These are phyloP conservation scores for Euleptes europaea DNA, from an alignment of 2,113 vertebrate genomes.

Conservation along the genomic window DNA sequence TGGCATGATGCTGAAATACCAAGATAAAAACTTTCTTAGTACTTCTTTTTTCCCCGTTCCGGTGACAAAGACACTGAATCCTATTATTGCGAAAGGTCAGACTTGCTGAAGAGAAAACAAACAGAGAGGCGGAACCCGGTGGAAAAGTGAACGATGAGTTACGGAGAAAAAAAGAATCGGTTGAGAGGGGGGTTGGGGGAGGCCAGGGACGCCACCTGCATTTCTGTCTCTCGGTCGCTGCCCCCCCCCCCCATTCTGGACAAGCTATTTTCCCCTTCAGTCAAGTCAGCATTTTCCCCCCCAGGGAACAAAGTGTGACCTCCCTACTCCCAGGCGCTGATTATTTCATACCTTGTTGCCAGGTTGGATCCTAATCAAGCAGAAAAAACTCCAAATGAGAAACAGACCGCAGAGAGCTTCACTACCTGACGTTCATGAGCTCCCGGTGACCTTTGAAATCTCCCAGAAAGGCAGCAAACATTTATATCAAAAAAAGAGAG, in stretches of 20 bases:
- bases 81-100: background rate
- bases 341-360: conserved; percentile 68
- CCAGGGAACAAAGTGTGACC: conserved; percentile 45
- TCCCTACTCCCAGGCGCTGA: conserved; percentile 51
- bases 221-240: conserved; percentile 30
- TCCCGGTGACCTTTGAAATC: conserved; percentile 69
- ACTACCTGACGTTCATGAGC: conserved; percentile 78
- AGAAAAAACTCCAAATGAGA: conserved; percentile 80
- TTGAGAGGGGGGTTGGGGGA: background rate
- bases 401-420: conserved; percentile 77
- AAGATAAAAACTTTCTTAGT: too few relatives aligned
- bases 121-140: background rate
- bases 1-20: too few relatives aligned
- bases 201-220: conserved; percentile 8
- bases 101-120: background rate
- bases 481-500: background rate
- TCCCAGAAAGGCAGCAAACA: conserved; percentile 40
- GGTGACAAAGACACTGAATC: background rate
- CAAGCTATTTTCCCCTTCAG: conserved; percentile 24
- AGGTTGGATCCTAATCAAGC: conserved; percentile 77
- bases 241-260: conserved; percentile 14
- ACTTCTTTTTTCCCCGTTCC: background rate
- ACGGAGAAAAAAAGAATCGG: conserved; percentile 14
- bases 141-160: background rate
- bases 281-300: conserved; percentile 58